Percentiles rank a stretch among this genome's conserved stretches.
These are phyloP conservation scores for Salvelinus alpinus DNA, from an alignment of 2,113 vertebrate genomes.

Conservation along the genomic window DNA sequence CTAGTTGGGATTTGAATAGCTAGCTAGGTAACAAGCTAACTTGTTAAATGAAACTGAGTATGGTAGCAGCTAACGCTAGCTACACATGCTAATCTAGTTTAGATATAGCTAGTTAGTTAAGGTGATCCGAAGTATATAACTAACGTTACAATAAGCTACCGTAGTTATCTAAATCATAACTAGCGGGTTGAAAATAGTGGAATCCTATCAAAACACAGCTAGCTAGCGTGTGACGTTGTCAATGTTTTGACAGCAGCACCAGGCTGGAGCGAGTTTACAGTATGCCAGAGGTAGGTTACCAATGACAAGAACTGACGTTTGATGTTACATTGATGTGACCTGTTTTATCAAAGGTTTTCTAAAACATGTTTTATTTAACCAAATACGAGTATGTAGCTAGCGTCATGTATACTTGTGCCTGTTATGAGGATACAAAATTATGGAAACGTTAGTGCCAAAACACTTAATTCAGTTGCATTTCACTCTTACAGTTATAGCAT, in stretches of 20 bases:
- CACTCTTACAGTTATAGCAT: conserved; percentile 80
- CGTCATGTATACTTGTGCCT: background rate
- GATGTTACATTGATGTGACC: too few relatives aligned
- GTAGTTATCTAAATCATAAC: too few relatives aligned
- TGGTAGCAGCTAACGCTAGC: background rate
- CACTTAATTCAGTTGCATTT: background rate
- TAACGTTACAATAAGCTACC: too few relatives aligned
- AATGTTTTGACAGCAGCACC: conserved; percentile 10
- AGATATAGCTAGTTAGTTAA: conserved; percentile 26
- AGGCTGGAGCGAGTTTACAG: background rate
- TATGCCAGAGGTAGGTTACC: too few relatives aligned
- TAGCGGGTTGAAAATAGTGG: too few relatives aligned
- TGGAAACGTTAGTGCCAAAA: background rate
- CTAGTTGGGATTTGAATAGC: conserved; percentile 23
- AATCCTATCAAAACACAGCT: background rate
- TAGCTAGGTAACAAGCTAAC: conserved; percentile 34
- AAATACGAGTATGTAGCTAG: too few relatives aligned
- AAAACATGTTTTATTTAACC: too few relatives aligned
- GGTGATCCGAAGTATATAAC: too few relatives aligned
- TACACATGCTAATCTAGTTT: background rate
- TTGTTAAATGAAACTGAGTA: conserved; percentile 25
- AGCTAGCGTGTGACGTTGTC: background rate
- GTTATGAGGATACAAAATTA: background rate
- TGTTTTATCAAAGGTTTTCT: too few relatives aligned
- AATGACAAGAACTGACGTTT: too few relatives aligned